These are phyloP conservation scores for Dryobotodes eremita DNA, from an alignment of 2,888 invertebrate species.

Conservation along the genomic window DNA sequence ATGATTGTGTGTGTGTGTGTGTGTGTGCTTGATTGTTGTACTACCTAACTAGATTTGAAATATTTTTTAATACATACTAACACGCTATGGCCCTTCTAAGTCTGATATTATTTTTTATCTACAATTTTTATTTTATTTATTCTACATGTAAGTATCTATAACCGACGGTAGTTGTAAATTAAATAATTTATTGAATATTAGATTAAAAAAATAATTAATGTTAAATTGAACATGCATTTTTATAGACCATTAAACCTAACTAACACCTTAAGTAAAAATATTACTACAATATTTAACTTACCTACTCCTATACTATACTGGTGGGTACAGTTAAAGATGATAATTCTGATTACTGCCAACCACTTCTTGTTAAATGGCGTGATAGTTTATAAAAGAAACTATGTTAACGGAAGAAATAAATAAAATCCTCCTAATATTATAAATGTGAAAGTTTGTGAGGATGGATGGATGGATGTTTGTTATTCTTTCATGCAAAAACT, in stretches of 20 bases:
- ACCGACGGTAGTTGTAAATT: neutral
- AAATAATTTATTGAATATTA: neutral
- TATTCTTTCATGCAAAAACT: too few species aligned
- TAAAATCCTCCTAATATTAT: too few species aligned
- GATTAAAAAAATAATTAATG: neutral
- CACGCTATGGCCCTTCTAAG: too few species aligned
- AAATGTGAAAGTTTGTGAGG: too few species aligned
- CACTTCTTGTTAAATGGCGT: neutral
- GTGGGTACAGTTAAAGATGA: neutral
- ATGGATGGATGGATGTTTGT: too few species aligned
- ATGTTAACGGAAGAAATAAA: conserved; percentile 20
- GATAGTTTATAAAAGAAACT: neutral
- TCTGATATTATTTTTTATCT: too few species aligned
- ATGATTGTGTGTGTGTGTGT: too few species aligned
- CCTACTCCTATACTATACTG: neutral
- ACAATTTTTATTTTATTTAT: too few species aligned
- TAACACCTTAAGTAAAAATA: conserved; percentile 1
- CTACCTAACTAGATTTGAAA: too few species aligned
- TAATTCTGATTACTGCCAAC: conserved; percentile 1
- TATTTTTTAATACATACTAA: too few species aligned
- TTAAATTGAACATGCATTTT: neutral
- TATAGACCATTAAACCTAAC: conserved; percentile 13
- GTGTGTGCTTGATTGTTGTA: too few species aligned
- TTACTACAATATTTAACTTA: conserved; percentile 11
- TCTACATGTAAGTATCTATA: too few species aligned